These are phyloP conservation scores for Aspidoscelis tigris DNA, from an alignment of 2,113 vertebrate species.

Conservation along the genomic window DNA sequence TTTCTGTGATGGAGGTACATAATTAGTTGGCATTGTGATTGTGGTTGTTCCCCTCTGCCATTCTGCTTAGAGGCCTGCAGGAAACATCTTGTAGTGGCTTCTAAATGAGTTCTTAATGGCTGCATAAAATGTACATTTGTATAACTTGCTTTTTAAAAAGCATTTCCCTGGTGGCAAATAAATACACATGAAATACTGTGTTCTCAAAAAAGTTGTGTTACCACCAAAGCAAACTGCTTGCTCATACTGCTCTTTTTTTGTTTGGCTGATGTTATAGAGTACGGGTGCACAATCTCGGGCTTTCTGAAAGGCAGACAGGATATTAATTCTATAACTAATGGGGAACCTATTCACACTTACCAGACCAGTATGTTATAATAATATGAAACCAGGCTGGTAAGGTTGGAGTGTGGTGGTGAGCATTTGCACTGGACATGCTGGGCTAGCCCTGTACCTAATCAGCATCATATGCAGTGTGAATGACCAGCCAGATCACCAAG, in stretches of 20 bases:
- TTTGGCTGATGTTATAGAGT: not conserved
- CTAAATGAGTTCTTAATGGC: not conserved
- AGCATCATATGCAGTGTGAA: no score
- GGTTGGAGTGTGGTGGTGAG: no score
- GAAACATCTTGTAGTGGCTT: not conserved
- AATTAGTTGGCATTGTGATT: no score
- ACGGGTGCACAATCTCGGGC: not conserved
- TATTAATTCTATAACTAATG: no score
- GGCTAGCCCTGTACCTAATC: no score
- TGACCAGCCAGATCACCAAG: no score
- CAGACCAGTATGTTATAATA: no score
- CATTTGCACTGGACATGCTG: no score
- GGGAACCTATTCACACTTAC: no score
- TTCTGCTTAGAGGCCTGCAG: not conserved
- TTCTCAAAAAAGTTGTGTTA: not conserved
- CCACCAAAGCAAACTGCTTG: slow-evolving; percentile 5
- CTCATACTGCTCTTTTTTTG: slow-evolving; percentile 5
- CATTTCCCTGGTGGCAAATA: not conserved
- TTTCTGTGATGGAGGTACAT: no score
- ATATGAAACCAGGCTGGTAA: no score
- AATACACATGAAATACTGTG: not conserved
- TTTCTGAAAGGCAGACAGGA: no score
- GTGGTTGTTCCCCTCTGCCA: not conserved
- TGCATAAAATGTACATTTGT: not conserved
- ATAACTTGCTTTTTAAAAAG: not conserved